phyloP scores from a whole-genome alignment of 2,888 invertebrate genomes.

The Linnaemya tessellans region DNA sequence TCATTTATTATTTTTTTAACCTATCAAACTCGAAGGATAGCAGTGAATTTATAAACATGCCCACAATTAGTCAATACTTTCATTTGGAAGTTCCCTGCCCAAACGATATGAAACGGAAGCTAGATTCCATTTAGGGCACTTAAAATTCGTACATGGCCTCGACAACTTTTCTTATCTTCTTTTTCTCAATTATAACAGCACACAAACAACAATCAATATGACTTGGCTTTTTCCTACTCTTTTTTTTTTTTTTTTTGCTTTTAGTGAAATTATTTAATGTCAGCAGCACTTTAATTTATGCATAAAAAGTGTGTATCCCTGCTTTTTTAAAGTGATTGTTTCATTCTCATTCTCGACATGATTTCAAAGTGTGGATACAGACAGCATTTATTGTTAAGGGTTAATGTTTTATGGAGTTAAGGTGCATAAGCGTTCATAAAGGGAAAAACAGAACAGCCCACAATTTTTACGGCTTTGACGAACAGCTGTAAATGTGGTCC shows the following conservation, averaged over 20 bases:
- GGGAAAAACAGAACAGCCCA: slow-evolving; percentile 66
- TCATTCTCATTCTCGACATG: slow-evolving; percentile 26
- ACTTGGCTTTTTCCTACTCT: slow-evolving; percentile 25
- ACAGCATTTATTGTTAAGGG: slow-evolving; percentile 62
- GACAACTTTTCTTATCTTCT: not conserved
- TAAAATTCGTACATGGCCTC: not conserved
- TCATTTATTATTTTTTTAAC: too few relatives aligned
- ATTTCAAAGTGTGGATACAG: slow-evolving; percentile 35
- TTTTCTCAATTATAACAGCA: slow-evolving; percentile 41
- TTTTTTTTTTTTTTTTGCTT: slow-evolving; percentile 44
- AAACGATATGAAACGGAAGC: too few relatives aligned
- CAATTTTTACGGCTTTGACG: slow-evolving; percentile 30
- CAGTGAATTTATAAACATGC: too few relatives aligned
- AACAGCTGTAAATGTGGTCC: slow-evolving; percentile 69
- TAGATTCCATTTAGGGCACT: not conserved
- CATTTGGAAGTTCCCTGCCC: too few relatives aligned
- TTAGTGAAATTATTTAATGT: slow-evolving; percentile 68
- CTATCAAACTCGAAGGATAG: too few relatives aligned
- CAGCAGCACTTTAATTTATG: slow-evolving; percentile 71
- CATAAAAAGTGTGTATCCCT: slow-evolving; percentile 69
- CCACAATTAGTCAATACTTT: too few relatives aligned
- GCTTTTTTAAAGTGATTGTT: slow-evolving; percentile 31
- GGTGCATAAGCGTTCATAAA: slow-evolving; percentile 21
- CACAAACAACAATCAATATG: slow-evolving; percentile 55
- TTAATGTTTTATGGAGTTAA: slow-evolving; percentile 62